Evolutionary conservation across 2,888 invertebrate species (phyloP).

Genomic region (Salpingus planirostris): DNA sequence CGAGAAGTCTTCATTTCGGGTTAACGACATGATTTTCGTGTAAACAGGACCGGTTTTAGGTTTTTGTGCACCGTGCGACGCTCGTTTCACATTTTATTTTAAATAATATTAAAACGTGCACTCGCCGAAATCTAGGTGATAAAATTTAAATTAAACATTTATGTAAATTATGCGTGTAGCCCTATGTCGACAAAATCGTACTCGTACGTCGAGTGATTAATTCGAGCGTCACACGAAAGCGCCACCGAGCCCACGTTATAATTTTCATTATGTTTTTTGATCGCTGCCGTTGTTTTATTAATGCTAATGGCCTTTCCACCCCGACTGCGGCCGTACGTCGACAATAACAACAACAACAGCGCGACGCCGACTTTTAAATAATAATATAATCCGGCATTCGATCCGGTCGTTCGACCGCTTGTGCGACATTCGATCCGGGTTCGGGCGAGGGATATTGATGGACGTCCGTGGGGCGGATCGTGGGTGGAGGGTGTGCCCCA

Average conservation of each 20-base stretch:
- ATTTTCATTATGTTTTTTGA: constrained; percentile 17
- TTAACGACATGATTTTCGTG: constrained; percentile 24
- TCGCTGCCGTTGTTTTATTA: constrained; percentile 13
- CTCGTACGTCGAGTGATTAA: constrained; percentile 22
- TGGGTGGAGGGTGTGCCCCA: constrained; percentile 8
- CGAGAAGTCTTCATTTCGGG: constrained; percentile 17
- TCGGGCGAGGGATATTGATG: constrained; percentile 28
- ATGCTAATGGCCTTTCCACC: too few species aligned
- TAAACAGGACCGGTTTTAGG: too few species aligned
- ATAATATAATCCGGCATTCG: too few species aligned
- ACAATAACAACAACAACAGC: too few species aligned
- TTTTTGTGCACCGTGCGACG: too few species aligned
- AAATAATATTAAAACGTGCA: too few species aligned
- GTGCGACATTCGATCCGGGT: constrained; percentile 8
- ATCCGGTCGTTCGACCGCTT: background rate
- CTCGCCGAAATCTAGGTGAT: constrained; percentile 24
- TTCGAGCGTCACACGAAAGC: constrained; percentile 23
- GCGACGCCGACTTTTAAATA: too few species aligned
- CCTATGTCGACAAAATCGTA: constrained; percentile 25
- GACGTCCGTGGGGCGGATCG: constrained; percentile 22
- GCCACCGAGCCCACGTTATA: constrained; percentile 17
- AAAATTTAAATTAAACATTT: constrained; percentile 27
- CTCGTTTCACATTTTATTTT: too few species aligned
- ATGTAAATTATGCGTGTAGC: constrained; percentile 24
- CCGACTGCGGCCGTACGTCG: too few species aligned